Base-by-base conservation (phyloP, 2,113 vertebrate genomes). In the Naja naja region DNA sequence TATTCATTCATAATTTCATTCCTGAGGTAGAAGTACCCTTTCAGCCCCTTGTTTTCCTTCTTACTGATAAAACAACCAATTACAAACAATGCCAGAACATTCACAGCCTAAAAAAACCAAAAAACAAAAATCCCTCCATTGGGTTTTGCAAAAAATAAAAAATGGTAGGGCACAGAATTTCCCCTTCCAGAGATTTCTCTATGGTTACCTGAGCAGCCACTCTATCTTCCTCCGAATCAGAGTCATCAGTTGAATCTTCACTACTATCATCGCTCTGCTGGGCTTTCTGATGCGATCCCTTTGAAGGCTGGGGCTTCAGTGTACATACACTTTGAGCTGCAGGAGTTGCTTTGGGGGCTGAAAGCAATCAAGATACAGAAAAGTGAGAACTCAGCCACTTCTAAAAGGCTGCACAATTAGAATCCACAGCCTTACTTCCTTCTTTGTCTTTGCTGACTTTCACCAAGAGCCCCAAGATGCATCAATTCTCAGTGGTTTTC, bases 131-230 rank as follows among this genome's bases (percentile, higher is more conserved):
- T 2, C 69, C 16, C 14, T 34, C n/a, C 34, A 39, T 3, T 39
- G 34, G 34, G 34, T 39, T 45, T 23, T 81, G 49, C 22, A 89
- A 54, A 87, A 45, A 45, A 30, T 43, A 27, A n/a, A 3, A 1
- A 10, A 30, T 1, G 74, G 18, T 8, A 43, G 74, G 7, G 18
- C 23, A 58, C 45, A 34, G n/a, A 27, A 14, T 20, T 14, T 53
- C 4, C 0, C 45, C 30, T 11, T 11, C 30, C 27, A 16, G 0
- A 0, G 18, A 11, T 11, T 47, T 86, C 60, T 0, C 0, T 30
- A 52, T 90, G 49, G 49, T 93, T 88, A 97, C 96, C 96, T 97
- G 97, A 0, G 95, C 87, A 1, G 94, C 95, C 0, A 96, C 92
- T 9, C 91, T 23, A 85, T 96, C 97, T 39, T 96, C 94, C 22